These are phyloP conservation scores for Brachyptera risi DNA, from an alignment of 2,888 invertebrate species.

Conservation along the genomic window DNA sequence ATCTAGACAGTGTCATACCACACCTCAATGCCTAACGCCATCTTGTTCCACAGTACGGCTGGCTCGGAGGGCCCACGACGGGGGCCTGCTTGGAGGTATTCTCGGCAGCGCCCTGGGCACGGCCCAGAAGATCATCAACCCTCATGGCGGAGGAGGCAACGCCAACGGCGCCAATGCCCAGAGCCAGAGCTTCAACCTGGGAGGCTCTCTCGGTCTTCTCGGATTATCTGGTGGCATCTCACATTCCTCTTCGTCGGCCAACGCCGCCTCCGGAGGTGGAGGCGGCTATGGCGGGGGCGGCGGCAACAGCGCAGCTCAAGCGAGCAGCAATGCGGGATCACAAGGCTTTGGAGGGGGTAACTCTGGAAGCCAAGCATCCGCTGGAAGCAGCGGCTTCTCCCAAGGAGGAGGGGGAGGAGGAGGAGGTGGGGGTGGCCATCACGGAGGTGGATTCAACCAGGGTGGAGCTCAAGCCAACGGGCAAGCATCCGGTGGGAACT, in stretches of 20 bases:
- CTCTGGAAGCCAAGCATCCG: not conserved
- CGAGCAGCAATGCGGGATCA: not conserved
- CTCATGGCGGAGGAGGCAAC: not conserved
- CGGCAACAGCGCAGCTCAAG: not conserved
- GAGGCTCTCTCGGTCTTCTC: not conserved
- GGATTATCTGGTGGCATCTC: slow-evolving; percentile 1
- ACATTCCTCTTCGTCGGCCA: not conserved
- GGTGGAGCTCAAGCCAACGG: not conserved
- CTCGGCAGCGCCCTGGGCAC: not conserved
- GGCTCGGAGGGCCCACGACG: not conserved
- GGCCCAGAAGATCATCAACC: slow-evolving; percentile 9
- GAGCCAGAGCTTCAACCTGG: slow-evolving; percentile 4
- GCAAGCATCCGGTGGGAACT: not conserved
- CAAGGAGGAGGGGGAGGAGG: not conserved
- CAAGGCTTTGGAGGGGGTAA: not conserved
- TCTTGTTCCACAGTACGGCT: not conserved
- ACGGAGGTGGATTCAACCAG: not conserved
- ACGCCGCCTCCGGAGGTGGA: not conserved
- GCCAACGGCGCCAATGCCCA: not conserved
- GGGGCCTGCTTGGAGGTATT: slow-evolving; percentile 1
- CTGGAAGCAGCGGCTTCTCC: not conserved
- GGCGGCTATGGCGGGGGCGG: not conserved
- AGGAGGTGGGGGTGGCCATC: not conserved
- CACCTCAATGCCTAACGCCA: too few relatives aligned
- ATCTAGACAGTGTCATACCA: too few relatives aligned